phyloP scores from a whole-genome alignment of 2,113 vertebrate species.

The Aplodontia rufa region DNA sequence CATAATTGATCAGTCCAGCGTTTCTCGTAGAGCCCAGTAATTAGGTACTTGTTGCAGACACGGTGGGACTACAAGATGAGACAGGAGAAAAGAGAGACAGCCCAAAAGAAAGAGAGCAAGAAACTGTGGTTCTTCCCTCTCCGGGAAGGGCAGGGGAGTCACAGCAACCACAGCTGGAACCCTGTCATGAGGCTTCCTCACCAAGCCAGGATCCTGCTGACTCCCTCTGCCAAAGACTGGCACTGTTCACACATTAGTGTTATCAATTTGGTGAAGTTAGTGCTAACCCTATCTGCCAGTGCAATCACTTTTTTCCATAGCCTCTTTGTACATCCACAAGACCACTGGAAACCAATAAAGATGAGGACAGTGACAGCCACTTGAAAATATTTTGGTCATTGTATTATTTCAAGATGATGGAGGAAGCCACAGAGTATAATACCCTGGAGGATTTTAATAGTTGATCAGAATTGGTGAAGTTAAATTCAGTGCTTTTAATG shows the following conservation, averaged over 20 bases:
- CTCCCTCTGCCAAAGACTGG: background rate
- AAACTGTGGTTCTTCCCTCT: background rate
- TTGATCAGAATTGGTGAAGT: background rate
- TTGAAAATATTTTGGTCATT: background rate
- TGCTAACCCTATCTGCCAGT: background rate
- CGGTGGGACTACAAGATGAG: background rate
- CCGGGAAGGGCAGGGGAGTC: background rate
- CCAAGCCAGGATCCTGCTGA: background rate
- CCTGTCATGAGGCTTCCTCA: accelerated
- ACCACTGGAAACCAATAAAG: background rate
- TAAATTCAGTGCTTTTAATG: background rate
- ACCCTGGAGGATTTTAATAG: background rate
- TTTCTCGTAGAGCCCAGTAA: conserved; percentile 45
- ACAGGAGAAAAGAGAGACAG: background rate
- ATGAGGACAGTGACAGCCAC: background rate
- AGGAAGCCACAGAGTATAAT: background rate
- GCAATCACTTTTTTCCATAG: background rate
- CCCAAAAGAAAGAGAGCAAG: background rate
- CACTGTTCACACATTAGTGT: background rate
- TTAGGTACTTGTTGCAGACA: conserved; percentile 62
- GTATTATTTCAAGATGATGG: background rate
- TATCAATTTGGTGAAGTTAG: background rate
- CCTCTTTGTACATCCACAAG: background rate
- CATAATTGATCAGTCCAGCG: conserved; percentile 65
- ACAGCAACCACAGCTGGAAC: background rate